Evolutionary conservation across 2,797 vertebrate genomes (phyloP).

Genomic region (Centroberyx gerrardi): DNA sequence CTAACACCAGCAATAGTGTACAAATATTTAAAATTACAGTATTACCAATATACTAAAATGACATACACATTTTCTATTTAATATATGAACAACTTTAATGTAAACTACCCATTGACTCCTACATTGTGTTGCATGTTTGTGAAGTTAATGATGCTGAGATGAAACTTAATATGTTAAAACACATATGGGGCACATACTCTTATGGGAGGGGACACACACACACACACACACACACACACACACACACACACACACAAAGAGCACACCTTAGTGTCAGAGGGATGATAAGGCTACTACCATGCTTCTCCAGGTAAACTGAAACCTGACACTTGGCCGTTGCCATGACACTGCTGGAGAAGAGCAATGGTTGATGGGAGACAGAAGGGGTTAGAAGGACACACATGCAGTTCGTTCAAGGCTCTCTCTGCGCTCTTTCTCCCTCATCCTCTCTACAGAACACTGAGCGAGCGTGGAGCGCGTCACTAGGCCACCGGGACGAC

Average conservation of each 20-base stretch:
- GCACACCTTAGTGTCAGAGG: too few species aligned
- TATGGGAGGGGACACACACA: neutral
- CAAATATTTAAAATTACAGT: too few species aligned
- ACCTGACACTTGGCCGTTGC: conserved; percentile 76
- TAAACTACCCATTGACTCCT: too few species aligned
- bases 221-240: neutral
- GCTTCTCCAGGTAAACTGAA: conserved; percentile 68
- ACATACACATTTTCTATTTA: too few species aligned
- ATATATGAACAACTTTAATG: too few species aligned
- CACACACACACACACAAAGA: neutral
- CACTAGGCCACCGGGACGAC: neutral
- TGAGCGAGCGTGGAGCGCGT: neutral
- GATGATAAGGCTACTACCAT: conserved; percentile 23
- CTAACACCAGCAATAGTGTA: too few species aligned
- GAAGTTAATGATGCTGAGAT: neutral
- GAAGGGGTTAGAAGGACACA: conserved; percentile 25
- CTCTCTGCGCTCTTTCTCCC: conserved; percentile 2
- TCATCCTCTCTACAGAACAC: conserved; percentile 2
- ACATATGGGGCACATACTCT: too few species aligned
- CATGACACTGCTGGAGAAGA: conserved; percentile 64
- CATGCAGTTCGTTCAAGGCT: conserved; percentile 18
- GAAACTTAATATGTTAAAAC: neutral
- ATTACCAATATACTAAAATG: too few species aligned
- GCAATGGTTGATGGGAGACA: conserved; percentile 73
- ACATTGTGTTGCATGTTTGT: too few species aligned